A percentile compares a stretch with the other conserved stretches of the same genome.
Evolutionary conservation across 2,797 vertebrate species (phyloP).

Genomic region (Gephyroberyx darwinii): DNA sequence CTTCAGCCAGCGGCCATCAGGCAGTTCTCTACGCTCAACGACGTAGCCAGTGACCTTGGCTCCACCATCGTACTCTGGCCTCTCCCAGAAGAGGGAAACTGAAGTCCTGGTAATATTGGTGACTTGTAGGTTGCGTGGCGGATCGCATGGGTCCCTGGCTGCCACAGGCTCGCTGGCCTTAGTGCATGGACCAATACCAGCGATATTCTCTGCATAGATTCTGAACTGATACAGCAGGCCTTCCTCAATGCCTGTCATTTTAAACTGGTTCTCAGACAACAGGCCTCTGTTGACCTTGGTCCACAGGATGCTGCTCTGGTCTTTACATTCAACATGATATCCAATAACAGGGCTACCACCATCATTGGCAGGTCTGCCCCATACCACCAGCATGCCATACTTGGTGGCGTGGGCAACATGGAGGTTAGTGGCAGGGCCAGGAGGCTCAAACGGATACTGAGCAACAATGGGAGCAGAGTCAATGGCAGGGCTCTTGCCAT

Average conservation of each 20-base stretch:
- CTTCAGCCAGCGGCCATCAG: slow-evolving; percentile 96
- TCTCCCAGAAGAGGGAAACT: slow-evolving; percentile 94
- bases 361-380: slow-evolving; percentile 92
- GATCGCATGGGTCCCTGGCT: slow-evolving; percentile 95
- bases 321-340: slow-evolving; percentile 95
- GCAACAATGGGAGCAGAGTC: slow-evolving; percentile 90
- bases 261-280: slow-evolving; percentile 91
- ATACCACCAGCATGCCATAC: slow-evolving; percentile 90
- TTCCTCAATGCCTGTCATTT: slow-evolving; percentile 93
- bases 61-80: slow-evolving; percentile 92
- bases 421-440: slow-evolving; percentile 90
- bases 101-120: slow-evolving; percentile 96
- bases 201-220: slow-evolving; percentile 94
- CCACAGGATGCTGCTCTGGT: slow-evolving; percentile 96
- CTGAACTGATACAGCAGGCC: slow-evolving; percentile 93
- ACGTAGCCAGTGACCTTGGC: slow-evolving; percentile 95
- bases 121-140: slow-evolving; percentile 92
- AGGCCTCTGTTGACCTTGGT: slow-evolving; percentile 92
- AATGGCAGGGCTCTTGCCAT: slow-evolving; percentile 89
- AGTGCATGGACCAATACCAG: slow-evolving; percentile 93
- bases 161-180: slow-evolving; percentile 91
- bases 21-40: slow-evolving; percentile 92
- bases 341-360: slow-evolving; percentile 92
- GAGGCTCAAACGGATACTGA: slow-evolving; percentile 94
- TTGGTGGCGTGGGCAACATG: slow-evolving; percentile 89